Evolutionary conservation across 2,888 invertebrate genomes (phyloP), one percentile per base, ranked within the genome.

Genomic region (Rhagonycha lutea): DNA sequence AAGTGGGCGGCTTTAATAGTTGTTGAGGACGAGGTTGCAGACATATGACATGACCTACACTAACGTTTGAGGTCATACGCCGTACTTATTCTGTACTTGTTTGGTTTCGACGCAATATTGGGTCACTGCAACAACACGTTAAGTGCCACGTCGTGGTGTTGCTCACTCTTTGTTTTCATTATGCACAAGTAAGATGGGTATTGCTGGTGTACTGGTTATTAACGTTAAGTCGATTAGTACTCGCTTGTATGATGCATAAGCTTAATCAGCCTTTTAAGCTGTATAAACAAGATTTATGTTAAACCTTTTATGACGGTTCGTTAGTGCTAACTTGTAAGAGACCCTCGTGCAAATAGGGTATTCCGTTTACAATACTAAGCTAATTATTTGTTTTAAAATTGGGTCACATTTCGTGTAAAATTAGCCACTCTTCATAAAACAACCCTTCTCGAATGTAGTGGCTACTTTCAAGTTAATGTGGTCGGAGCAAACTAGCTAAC

Each of bases 11-110:
- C 60, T 71, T 69, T 68, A 68, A 67, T 67, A 61, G 67, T 60
- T 61, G 70, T 61, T 72, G 24, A 70, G 69, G 73, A 73, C 70
- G 67, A 72, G 71, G 68, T 74, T 75, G 75, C 74, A 73, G 77
- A 70, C 75, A 65, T 70, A 68, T 72, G 68, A 72, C 79, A 79
- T 78, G 78, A 79, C 79, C 79, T 78, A 79, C 76, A 74, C 71
- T 67, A 79, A 79, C 76, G 73, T 73, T 74, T 75, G 79, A 79
- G 79, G 79, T 79, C 79, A 79, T 78, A 67, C 61, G 72, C 71
- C 65, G 68, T 77, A 29, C 74, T 74, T 72, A 77, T 74, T 74
- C 72, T 70, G 74, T 74, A 70, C 74, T 77, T 77, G 70, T 74
- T 69, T 68, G 77, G 77, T 74, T 77, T 79, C 79, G 68, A 61